Evolutionary conservation across 2,797 vertebrate genomes (phyloP), one percentile per base, ranked within the genome.

Genomic region (Sardinella longiceps): DNA sequence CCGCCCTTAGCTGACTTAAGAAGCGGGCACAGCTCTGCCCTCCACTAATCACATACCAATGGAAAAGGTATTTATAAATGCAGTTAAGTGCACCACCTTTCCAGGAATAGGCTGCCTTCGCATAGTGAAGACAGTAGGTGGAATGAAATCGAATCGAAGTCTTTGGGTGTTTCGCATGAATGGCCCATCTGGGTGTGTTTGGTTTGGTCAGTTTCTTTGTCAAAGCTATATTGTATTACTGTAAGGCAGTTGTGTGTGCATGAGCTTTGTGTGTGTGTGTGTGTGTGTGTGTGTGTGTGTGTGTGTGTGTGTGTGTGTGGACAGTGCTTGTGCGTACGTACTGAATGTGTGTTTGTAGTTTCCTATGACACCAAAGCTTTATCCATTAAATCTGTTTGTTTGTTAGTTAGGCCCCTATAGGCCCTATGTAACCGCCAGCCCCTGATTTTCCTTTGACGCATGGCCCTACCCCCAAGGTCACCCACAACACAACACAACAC

Each of bases 271-370:
- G 46, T 12, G 0, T 63, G 18, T 28, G n/a, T 30, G 0, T 63
- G 60, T 60, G 58, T 63, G 53, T 63, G 25, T 63, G 60, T 30
- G 60, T 63, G 12, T 18, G 5, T 56, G 23, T 11, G 15, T n/a
- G 53, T 18, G 53, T 56, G 15, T 56, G 53, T 56, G 18, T 80
- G 45, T 0, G 0, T 83, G 77, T 20, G 12, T 45, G 39, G 43
- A 37, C 20, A 88, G 45, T 46, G 45, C 10, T 4, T 46, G 4
- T 46, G 45, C 10, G 48, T 14, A 14, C 11, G 48, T 50, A 2
- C 5, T 50, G 18, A 20, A 53, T 20, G 50, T 86, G 85, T 84
- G 86, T 87, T 85, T 83, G 77, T 37, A 23, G 37, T 15, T 77
- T 39, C 6, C 23, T 60, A 23, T 23, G 37, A 43, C 37, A 43